Evolutionary conservation across 2,113 vertebrate genomes (phyloP), one percentile per base, ranked within the genome.

Genomic region (Archilochus colubris): DNA sequence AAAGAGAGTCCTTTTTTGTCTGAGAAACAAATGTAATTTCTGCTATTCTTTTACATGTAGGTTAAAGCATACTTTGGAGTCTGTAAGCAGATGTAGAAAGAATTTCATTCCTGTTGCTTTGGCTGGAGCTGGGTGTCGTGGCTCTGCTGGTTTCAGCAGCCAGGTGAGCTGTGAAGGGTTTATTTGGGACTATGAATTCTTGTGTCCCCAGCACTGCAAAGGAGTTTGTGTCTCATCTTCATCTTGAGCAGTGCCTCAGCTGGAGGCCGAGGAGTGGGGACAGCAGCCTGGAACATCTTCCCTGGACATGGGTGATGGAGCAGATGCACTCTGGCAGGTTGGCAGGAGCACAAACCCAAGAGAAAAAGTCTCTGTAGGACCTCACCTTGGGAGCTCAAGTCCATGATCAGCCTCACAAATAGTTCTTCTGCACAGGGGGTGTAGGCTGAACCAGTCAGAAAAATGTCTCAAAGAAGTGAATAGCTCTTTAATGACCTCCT

Each of bases 91-190:
- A 58, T 17, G 57, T 21, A 9, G 63, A 22, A 59, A 36, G 10
- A 73, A 12, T 57, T 61, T 73, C 46, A 13, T 27, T 57, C 1
- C 30, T 3, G 51, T 22, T 89, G 66, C 61, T 61, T 4, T 82
- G 74, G 54, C 13, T n/a, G 59, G 54, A 31, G 64, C 55, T 57
- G 66, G 14, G 21, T 13, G 4, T n/a, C 18, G 0, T 0, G 14
- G 25, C 58, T 13, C 0, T 0, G 0, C 40, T 33, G 82, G 50
- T 55, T 15, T 3, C 74, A 6, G 50, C 4, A 38, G 27, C 64
- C 44, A 8, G 77, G 28, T 14, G 10, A 15, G 59, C 20, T 36
- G 25, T 43, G 36, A 63, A 40, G 14, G 6, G 4, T n/a, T 69
- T 81, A 21, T 61, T 40, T 22, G 62, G 38, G 54, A 12, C 23